Conservation (phyloP, 2,888 invertebrate genomes). For the Prosopocoilus inquinatus region DNA sequence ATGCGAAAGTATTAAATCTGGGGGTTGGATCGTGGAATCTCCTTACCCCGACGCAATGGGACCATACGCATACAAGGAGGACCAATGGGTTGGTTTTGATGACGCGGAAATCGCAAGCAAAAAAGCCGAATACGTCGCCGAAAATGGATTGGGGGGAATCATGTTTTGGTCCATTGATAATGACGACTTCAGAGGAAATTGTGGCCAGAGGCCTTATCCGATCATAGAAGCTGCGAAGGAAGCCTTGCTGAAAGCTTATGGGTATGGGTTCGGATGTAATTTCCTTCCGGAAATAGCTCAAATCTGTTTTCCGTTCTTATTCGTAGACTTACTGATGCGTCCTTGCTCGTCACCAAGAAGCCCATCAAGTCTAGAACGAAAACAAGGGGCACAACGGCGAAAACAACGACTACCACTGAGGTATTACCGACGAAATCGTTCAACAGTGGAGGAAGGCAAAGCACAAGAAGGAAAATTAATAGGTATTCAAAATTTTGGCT, state of each 20-base stretch:
- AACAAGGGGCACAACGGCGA: conserved; percentile 33
- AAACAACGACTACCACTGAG: conserved; percentile 26
- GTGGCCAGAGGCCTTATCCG: conserved; percentile 83
- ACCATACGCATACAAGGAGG: conserved; percentile 81
- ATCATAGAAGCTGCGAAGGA: conserved; percentile 90
- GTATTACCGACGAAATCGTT: conserved; percentile 14
- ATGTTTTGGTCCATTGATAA: conserved; percentile 95
- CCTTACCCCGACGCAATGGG: conserved; percentile 83
- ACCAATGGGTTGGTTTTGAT: conserved; percentile 94
- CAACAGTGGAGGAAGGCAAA: conserved; percentile 32
- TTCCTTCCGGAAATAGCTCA: neutral
- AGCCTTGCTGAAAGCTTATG: conserved; percentile 64
- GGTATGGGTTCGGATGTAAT: conserved; percentile 53
- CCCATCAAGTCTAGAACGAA: conserved; percentile 40
- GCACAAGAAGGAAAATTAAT: conserved; percentile 19
- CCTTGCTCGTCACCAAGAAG: conserved; percentile 44
- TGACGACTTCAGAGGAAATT: conserved; percentile 90
- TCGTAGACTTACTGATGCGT: conserved; percentile 43
- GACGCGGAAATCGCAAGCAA: conserved; percentile 78
- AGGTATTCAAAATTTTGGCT: conserved; percentile 13
- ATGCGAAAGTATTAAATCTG: conserved; percentile 75
- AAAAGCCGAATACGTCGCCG: conserved; percentile 83
- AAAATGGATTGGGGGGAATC: conserved; percentile 83
- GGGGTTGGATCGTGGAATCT: conserved; percentile 80
- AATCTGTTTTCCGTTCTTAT: neutral